Base-by-base conservation (phyloP, 30 jellyfish, hydroid and myxozoan genomes). In the Turritopsis rubra region DNA sequence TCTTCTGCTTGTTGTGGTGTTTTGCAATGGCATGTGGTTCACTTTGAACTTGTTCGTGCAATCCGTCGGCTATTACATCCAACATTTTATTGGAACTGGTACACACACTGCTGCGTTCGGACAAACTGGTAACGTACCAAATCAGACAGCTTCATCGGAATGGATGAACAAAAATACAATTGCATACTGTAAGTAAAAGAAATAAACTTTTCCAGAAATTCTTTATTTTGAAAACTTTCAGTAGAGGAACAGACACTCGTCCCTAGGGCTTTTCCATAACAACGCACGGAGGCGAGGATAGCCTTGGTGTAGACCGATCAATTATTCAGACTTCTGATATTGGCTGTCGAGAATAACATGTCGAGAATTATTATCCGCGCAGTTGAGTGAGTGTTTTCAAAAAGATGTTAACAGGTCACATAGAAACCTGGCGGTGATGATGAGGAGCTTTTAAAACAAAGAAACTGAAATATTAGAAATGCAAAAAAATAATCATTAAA, bases 31-130 rank as follows among this genome's bases (percentile, higher is more conserved):
- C 17, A 25, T 66, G 28, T 66, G 76, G 76, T 66, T 3, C 17
- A 22, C 30, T 17, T 17, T 66, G 28, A 66, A 66, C 76, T 1
- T 17, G 8, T 22, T 25, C 17, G 76, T 66, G 16, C 76, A 66
- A 66, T 66, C 76, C 17, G 7, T 66, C 30, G 76, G 76, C 17
- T 66, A 66, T 17, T 66, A 66, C 17, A 25, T 66, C 76, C 76
- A 66, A 17, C 4, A n/a, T 66, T 66, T 66, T 17, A 66, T 66
- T 66, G 76, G 76, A 8, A n/a, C 76, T 8, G 28, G 29, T 25
- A 66, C 76, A 22, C 30, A n/a, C 76, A 66, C 76, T 66, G 76
- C 76, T n/a, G 76, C 76, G 7, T 66, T 66, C 30, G 28, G 28
- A 3, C 76, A 66, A 66, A 25, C 28, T 3, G 76, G 76, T 1